A percentile compares a stretch with the other conserved stretches of the same genome.
These are phyloP conservation scores for Aporophyla lueneburgensis DNA, from an alignment of 2,888 invertebrate genomes.

Conservation along the genomic window DNA sequence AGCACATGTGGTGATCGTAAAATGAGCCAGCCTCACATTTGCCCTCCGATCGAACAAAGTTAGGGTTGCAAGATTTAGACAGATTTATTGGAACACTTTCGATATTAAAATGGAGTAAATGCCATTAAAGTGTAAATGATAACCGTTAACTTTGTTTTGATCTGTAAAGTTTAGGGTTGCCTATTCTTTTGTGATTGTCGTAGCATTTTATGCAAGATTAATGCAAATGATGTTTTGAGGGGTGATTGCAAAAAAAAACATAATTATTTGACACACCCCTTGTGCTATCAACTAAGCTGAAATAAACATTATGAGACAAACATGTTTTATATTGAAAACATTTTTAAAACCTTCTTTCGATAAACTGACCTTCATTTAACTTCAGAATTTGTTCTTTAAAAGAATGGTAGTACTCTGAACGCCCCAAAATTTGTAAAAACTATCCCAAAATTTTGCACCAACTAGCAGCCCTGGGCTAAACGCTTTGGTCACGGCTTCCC, in stretches of 20 bases:
- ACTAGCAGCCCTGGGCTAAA: slow-evolving; percentile 64
- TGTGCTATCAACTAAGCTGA: background rate
- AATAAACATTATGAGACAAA: too few species aligned
- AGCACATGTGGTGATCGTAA: slow-evolving; percentile 75
- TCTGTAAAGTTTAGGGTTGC: slow-evolving; percentile 31
- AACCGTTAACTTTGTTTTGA: slow-evolving; percentile 57
- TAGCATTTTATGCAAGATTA: background rate
- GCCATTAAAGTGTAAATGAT: slow-evolving; percentile 55
- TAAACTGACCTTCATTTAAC: background rate
- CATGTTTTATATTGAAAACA: background rate
- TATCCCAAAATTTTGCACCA: slow-evolving; percentile 11
- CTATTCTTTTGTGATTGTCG: slow-evolving; percentile 19
- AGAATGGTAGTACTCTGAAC: background rate
- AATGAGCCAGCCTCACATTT: slow-evolving; percentile 63
- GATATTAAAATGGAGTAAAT: slow-evolving; percentile 59
- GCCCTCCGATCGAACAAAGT: slow-evolving; percentile 53
- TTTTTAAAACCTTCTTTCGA: background rate
- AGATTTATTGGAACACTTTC: slow-evolving; percentile 55
- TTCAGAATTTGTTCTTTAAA: background rate
- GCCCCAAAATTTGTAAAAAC: slow-evolving; percentile 13
- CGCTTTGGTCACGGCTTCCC: slow-evolving; percentile 66
- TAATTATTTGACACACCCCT: background rate
- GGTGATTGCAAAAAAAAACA: background rate
- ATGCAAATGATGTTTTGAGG: background rate
- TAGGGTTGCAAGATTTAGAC: slow-evolving; percentile 58